Evolutionary conservation across 1,140 invertebrate species (phyloP), one percentile per base, ranked within the genome.

Genomic region (Odontomachus brunneus): DNA sequence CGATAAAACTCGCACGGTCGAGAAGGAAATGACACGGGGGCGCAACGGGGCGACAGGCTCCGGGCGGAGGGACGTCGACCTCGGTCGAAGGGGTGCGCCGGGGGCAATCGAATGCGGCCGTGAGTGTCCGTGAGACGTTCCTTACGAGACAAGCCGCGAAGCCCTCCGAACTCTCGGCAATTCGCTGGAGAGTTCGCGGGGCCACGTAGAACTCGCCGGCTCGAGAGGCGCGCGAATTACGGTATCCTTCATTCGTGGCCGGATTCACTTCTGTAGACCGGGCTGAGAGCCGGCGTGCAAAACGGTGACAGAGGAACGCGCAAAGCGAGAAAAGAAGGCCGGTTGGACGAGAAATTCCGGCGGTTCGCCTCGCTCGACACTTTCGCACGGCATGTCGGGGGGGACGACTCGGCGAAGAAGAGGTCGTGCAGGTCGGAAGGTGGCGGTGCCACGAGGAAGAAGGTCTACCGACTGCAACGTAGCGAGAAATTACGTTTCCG

Each of bases 401-500:
- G 55, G 51, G 15, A 71, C 33, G 33, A 71, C 33, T 57, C 53
- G 29, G 22, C 65, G 83, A 76, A 84, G 73, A 72, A 87, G 71
- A 73, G 65, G 59, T 82, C 69, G 51, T 29, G 11, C 22, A 24
- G 49, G 65, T 48, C 38, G 66, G 72, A n/a, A 60, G 74, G 72
- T 57, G 49, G 38, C 17, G 33, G 14, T 67, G 72, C 71, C 71
- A 78, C 48, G 71, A 53, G 38, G 74, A 84, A 81, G 76, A 83
- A 69, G 87, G 86, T 75, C 87, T 84, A 84, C 87, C 83, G 78
- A 85, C 87, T 84, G 87, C 86, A 88, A 88, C 87, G 86, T 85
- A 80, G 62, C 87, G 83, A 88, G 87, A 88, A 88, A 88, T 88
- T 88, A 88, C 87, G 87, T 88, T 88, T 88, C 87, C 87, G 86